These are phyloP conservation scores for Mionectes macconnelli DNA, from an alignment of 2,113 vertebrate genomes.

Conservation along the genomic window DNA sequence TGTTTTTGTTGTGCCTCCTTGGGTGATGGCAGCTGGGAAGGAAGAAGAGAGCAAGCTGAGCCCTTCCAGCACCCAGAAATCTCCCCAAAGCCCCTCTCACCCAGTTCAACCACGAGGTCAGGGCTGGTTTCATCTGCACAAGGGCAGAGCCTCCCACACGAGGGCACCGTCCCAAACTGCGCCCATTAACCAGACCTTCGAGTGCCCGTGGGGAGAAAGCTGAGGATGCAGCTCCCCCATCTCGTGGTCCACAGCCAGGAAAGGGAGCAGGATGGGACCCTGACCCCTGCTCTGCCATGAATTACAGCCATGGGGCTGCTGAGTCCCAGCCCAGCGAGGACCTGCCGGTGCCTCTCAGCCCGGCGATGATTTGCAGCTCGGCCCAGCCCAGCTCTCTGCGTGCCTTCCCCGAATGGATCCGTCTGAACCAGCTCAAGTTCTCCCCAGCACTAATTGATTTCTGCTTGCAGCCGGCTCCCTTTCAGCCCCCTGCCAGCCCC, in stretches of 20 bases:
- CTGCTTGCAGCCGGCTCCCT: not conserved
- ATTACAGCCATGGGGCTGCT: not conserved
- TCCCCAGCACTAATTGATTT: conserved; percentile 46
- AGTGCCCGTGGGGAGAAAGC: not conserved
- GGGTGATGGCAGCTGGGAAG: not conserved
- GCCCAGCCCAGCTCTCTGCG: not conserved
- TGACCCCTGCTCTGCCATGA: not conserved
- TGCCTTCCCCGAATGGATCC: conserved; percentile 1
- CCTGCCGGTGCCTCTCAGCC: not conserved
- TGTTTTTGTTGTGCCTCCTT: not conserved
- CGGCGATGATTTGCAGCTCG: not conserved
- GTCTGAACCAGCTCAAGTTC: conserved; percentile 7
- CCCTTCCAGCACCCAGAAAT: not conserved
- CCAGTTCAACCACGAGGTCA: rapidly evolving
- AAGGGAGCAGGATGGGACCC: not conserved
- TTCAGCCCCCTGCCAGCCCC: not conserved
- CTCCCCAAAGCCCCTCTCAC: not conserved
- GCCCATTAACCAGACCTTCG: not conserved
- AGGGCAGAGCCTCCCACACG: rapidly evolving
- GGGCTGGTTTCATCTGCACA: not conserved
- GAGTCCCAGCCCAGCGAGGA: not conserved
- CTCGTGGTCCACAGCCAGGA: not conserved
- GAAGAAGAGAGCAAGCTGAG: not conserved
- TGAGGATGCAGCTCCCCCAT: not conserved
- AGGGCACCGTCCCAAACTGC: not conserved